Base-by-base conservation (phyloP, 2,888 invertebrate genomes). In the Camponotus fellah region DNA sequence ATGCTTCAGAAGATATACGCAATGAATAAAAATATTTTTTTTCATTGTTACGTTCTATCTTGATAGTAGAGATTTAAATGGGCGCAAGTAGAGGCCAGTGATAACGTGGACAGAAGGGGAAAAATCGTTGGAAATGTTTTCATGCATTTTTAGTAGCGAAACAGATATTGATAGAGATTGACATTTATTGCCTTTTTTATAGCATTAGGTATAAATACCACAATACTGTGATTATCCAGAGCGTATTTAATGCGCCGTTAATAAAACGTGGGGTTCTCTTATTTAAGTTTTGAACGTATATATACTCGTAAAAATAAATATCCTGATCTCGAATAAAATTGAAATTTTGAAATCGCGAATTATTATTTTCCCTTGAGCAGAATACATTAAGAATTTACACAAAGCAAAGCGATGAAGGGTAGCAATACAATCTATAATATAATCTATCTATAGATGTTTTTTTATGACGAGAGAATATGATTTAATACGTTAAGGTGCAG, bases 11-110 rank as follows among this genome's bases (percentile, higher is more conserved):
- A 75, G 88, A 79, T 85, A 49, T 49, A 71, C 69, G 74, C 26
- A 32, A 72, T 43, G 40, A 79, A 86, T 89, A 85, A 86, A 89
- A 89, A 88, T 89, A 86, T 26, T 89, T 82, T 87, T 88, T 76
- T 76, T 87, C 87, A 89, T 89, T 76, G 84, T 84, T 64, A 34
- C 40, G 21, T 58, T 85, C 85, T 53, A 75, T 26, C 60, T 46
- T 17, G 34, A 49, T 53, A n/a, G 32, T 46, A 40, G 17, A 12
- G 40, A 80, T 75, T 64, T 66, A 66, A 62, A 83, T 81, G 79
- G 75, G 65, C 34, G 69, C 83, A 14, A 82, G 74, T 85, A 21
- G 53, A 49, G 17, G 5, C 53, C 46, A 34, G 21, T 14, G 72
- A 58, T 37, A 21, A 10, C 14, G 40, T 26, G 40, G 26, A 14